Evolutionary conservation across 2,888 invertebrate species (phyloP).

Genomic region (Dasysyrphus albostriatus): DNA sequence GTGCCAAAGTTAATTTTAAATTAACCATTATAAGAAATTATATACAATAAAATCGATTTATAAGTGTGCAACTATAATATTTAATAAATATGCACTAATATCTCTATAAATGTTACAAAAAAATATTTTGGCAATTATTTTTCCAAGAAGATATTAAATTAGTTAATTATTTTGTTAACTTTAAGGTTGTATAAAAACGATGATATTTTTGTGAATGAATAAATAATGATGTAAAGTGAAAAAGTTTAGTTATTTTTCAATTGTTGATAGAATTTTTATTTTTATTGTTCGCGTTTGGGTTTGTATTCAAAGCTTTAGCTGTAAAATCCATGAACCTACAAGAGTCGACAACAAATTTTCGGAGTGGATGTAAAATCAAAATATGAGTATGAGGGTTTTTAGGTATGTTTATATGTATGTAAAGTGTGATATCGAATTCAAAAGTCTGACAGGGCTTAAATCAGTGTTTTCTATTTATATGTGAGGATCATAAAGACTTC

Average conservation of each 20-base stretch:
- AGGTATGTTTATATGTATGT: too few relatives aligned
- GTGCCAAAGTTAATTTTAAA: constrained; percentile 73
- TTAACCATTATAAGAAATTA: constrained; percentile 46
- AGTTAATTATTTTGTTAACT: constrained; percentile 28
- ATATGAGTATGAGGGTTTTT: too few relatives aligned
- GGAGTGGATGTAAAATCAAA: too few relatives aligned
- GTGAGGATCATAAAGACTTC: too few relatives aligned
- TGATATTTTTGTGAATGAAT: constrained; percentile 34
- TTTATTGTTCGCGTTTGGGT: too few relatives aligned
- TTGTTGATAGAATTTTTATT: too few relatives aligned
- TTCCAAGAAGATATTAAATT: constrained; percentile 27
- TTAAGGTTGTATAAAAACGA: constrained; percentile 59
- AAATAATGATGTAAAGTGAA: constrained; percentile 20
- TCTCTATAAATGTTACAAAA: neutral
- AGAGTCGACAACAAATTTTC: too few relatives aligned
- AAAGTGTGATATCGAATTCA: too few relatives aligned
- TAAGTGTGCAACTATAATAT: constrained; percentile 1
- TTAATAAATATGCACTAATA: constrained; percentile 4
- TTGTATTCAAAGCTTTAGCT: too few relatives aligned
- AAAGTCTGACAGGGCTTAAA: too few relatives aligned
- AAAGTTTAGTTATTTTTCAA: neutral
- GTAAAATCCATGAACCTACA: too few relatives aligned
- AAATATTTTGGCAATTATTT: constrained; percentile 43
- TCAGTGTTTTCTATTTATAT: too few relatives aligned
- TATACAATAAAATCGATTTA: constrained; percentile 7